A percentile compares a stretch with the other conserved stretches of the same genome.
phyloP scores from a whole-genome alignment of 1,140 invertebrate species.

The Stenopsyche tienmushanensis region DNA sequence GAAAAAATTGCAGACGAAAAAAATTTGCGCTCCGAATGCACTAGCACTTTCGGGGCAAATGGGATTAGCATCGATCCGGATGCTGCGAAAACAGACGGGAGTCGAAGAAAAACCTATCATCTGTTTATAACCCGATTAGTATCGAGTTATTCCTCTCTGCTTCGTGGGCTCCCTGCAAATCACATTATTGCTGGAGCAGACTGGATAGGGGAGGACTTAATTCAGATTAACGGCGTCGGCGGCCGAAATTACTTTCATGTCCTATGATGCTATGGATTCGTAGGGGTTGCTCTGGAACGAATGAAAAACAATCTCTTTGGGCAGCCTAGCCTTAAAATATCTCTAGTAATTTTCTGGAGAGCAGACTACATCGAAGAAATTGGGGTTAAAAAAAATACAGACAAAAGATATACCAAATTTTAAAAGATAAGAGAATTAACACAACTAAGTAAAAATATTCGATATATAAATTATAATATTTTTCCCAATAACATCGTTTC shows the following conservation, averaged over 20 bases:
- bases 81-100: conserved; percentile 17
- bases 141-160: conserved; percentile 34
- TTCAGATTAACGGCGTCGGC: conserved; percentile 41
- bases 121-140: conserved; percentile 40
- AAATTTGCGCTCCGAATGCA: too few relatives aligned
- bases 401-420: too few relatives aligned
- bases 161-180: conserved; percentile 27
- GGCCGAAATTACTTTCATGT: conserved; percentile 31
- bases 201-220: conserved; percentile 34
- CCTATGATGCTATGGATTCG: background rate
- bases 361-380: too few relatives aligned
- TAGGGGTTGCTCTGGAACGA: background rate
- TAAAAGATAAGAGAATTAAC: too few relatives aligned
- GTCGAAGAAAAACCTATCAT: conserved; percentile 37
- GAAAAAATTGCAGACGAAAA: too few relatives aligned
- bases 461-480: too few relatives aligned
- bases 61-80: conserved; percentile 35
- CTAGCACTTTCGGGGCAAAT: too few relatives aligned
- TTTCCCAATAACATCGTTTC: too few relatives aligned
- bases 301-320: background rate
- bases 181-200: conserved; percentile 27
- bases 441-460: too few relatives aligned
- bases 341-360: too few relatives aligned
- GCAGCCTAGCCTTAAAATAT: too few relatives aligned
- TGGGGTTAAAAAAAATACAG: too few relatives aligned